Evolutionary conservation across 1,140 invertebrate genomes (phyloP), one percentile per base, ranked within the genome.

Genomic region (Carposina sasakii): DNA sequence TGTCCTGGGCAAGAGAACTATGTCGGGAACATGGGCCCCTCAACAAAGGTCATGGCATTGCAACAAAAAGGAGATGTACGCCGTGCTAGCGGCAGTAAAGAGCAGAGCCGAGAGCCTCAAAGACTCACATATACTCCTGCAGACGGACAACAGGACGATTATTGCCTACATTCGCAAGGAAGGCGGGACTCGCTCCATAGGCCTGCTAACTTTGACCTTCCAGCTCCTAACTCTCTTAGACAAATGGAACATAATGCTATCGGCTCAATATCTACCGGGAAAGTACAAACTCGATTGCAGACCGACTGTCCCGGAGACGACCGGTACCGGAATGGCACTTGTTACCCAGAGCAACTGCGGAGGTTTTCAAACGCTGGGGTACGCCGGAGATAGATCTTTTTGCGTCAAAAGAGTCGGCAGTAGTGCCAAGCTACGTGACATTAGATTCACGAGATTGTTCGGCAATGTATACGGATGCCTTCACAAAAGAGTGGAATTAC

Each of bases 371-470:
- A 21, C 44, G 22, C 39, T 66, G 59, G 62, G 64, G 64, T 9
- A 33, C 19, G 1, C 60, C 64, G 6, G 52, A 55, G 4, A 52
- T 71, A 19, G 67, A 71, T 37, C 47, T 67, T 1, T 71, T 71
- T 34, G 67, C 64, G 4, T 52, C 48, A 3, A 31, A 6, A 2
- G 30, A 28, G 5, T 55, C 62, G 15, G 49, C 54, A 13, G 57
- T 71, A 17, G 46, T 60, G 15, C 45, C 17, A 13, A 19, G 10
- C 1, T 71, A 71, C 40, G 57, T 62, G 19, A 60, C 54, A 2
- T 19, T 28, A 30, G 54, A 66, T 45, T 44, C 37, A 22, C 52
- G 24, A 30, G 60, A 68, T 57, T 47, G 8, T 0, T 39, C 42
- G 8, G 62, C 62, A n/a, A 15, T 44, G 10, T 67, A 63, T 31